A percentile compares a stretch with the other conserved stretches of the same genome.
phyloP scores from a whole-genome alignment of 2,888 invertebrate genomes.

The Hetaerina titia region DNA sequence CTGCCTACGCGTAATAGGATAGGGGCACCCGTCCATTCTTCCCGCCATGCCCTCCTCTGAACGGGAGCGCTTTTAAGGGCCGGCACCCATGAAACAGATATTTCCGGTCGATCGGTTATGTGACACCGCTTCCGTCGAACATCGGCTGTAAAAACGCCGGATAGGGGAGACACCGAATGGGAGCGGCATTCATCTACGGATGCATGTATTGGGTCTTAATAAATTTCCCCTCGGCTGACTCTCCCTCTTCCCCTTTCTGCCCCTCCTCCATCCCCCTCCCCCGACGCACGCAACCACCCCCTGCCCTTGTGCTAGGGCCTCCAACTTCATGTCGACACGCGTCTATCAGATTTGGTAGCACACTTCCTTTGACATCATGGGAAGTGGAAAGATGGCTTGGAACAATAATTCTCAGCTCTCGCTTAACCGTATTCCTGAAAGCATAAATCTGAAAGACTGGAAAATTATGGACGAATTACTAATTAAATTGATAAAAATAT shows the following conservation, averaged over 20 bases:
- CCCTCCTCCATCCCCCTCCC: not conserved
- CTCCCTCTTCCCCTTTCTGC: not conserved
- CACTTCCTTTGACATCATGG: not conserved
- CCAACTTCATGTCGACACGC: not conserved
- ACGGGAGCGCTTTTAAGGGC: not conserved
- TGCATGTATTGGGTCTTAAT: constrained; percentile 17
- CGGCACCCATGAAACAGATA: not conserved
- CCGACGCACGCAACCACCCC: not conserved
- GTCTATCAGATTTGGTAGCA: not conserved
- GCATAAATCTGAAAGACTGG: too few relatives aligned
- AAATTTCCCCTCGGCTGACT: not conserved
- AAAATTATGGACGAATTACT: too few relatives aligned
- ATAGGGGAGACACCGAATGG: not conserved
- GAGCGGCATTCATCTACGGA: not conserved
- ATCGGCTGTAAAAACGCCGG: not conserved
- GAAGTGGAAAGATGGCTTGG: not conserved
- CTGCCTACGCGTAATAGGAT: not conserved
- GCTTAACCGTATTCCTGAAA: not conserved
- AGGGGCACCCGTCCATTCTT: not conserved
- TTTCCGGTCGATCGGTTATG: constrained; percentile 17
- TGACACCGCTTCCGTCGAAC: not conserved
- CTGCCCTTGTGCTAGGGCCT: not conserved
- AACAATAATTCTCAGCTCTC: not conserved
- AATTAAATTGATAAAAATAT: too few relatives aligned
- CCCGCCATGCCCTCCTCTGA: not conserved